phyloP scores from a whole-genome alignment of 2,113 vertebrate genomes.

The Centropristis striata region DNA sequence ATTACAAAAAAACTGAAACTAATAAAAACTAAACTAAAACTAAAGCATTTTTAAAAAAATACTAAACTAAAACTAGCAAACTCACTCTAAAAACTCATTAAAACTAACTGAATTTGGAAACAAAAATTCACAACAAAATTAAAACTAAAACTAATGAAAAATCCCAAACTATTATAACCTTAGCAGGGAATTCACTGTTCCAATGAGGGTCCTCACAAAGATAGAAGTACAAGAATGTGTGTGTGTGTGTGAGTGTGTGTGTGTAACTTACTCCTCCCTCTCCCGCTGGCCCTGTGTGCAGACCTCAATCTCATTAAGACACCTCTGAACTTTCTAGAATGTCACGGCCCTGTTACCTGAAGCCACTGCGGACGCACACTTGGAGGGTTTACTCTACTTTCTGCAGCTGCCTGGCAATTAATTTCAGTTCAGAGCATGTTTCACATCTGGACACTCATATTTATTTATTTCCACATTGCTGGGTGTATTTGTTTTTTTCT shows the following conservation, averaged over 20 bases:
- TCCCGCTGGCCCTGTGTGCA: slow-evolving; percentile 9
- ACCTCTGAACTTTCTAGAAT: slow-evolving; percentile 77
- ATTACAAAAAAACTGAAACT: no score
- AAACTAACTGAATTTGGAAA: no score
- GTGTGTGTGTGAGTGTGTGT: slow-evolving; percentile 20
- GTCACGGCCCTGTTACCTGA: slow-evolving; percentile 67
- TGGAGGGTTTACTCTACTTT: slow-evolving; percentile 30
- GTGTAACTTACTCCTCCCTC: slow-evolving; percentile 3
- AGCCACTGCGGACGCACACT: slow-evolving; percentile 8
- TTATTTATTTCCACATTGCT: slow-evolving; percentile 5
- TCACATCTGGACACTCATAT: slow-evolving; percentile 29
- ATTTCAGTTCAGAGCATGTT: slow-evolving; percentile 36
- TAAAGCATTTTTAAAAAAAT: no score
- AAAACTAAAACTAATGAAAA: no score
- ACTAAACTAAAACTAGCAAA: no score
- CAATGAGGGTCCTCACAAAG: no score
- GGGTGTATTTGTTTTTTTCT: neutral
- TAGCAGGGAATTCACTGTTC: no score
- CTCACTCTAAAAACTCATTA: no score
- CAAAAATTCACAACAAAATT: no score
- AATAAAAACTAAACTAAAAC: no score
- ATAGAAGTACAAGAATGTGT: no score
- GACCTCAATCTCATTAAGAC: slow-evolving; percentile 73
- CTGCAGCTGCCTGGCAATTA: slow-evolving; percentile 39
- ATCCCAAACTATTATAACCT: no score